Evolutionary conservation across 2,113 vertebrate species (phyloP), one percentile per base, ranked within the genome.

Genomic region (Synodontis membranacea): DNA sequence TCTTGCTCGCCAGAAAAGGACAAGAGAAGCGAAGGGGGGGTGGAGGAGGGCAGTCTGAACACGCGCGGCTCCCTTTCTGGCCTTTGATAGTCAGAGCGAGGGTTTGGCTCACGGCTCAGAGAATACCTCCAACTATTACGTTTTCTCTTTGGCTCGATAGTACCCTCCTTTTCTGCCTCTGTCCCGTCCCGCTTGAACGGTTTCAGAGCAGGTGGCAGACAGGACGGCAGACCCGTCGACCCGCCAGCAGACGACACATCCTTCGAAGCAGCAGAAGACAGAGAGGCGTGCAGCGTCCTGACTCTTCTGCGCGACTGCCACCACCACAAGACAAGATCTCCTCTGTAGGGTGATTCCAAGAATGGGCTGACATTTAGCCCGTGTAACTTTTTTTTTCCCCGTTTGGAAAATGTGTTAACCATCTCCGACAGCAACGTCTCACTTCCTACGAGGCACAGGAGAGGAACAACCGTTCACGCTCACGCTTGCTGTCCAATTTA

Each of bases 21-120:
- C 85, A 80, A n/a, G 34, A 80, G 75, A 37, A 3, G 4, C 12
- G 14, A 3, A 5, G 25, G 14, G 8, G 39, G n/a, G 25, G 34
- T 48, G 39, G 75, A 79, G 23, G 28, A 14, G 23, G 56, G 31
- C 58, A 62, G 25, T 34, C 21, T 25, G 31, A 50, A 66, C 84
- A 50, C 84, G 83, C 15, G n/a, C 75, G 75, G 58, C 34, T 84
- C 52, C 11, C 31, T 25, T 83, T 78, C 74, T 78, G 15, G 44
- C 31, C 86, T 89, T 89, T 90, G 88, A 89, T 88, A 79, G 83
- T 86, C 86, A 85, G 82, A 44, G 19, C n/a, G 17, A 85, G 80
- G 80, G 23, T 80, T 56, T 64, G 31, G 74, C 82, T 68, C 60
- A 62, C 66, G 66, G 62, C 76, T 39, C 25, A 78, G 34, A 44